Evolutionary conservation across 2,113 vertebrate species (phyloP).

Genomic region (Lophochroa leadbeateri): DNA sequence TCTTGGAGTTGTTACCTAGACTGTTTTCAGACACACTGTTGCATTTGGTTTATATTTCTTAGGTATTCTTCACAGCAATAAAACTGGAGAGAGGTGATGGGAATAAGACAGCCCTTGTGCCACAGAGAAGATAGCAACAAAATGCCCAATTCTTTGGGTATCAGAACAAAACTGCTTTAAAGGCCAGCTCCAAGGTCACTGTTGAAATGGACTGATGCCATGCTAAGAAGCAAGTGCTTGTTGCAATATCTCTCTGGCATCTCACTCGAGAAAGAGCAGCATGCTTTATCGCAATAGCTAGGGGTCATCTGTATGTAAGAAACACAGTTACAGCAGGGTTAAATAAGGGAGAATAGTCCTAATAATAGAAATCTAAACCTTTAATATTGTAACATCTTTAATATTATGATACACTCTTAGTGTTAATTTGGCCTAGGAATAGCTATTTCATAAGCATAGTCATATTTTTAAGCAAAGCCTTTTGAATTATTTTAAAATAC

Average conservation of each 20-base stretch:
- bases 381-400: not conserved
- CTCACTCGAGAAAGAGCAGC: not conserved
- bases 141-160: not conserved
- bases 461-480: slow-evolving; percentile 18
- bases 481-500: not conserved
- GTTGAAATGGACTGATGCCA: not conserved
- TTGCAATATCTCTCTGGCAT: not conserved
- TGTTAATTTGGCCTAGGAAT: not conserved
- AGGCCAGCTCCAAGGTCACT: not conserved
- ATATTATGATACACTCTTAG: not conserved
- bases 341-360: not conserved
- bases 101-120: not conserved
- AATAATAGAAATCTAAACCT: not conserved
- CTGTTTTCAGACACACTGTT: not conserved
- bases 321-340: not conserved
- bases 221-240: not conserved
- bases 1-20: slow-evolving; percentile 8
- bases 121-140: not conserved
- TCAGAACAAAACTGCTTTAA: not conserved
- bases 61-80: not conserved
- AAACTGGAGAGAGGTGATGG: not conserved
- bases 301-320: not conserved
- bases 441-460: not conserved
- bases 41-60: not conserved
- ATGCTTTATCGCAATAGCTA: not conserved